Base-by-base conservation (phyloP, 2,888 invertebrate genomes). In the Ornithoptera priamus region DNA sequence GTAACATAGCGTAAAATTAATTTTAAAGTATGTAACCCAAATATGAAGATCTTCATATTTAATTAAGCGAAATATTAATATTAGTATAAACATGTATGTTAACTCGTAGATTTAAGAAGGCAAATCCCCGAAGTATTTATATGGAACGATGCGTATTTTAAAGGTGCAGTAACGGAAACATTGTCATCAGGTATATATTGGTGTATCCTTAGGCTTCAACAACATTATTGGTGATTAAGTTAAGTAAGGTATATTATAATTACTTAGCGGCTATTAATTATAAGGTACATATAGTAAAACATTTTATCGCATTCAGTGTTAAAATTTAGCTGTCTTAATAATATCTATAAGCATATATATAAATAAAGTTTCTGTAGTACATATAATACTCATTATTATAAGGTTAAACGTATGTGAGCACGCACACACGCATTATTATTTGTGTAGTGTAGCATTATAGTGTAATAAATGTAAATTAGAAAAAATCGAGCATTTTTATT, bases 341-440 rank as follows among this genome's bases (percentile, higher is more conserved):
- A 50, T 50, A 5, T 50, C 5, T 50, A 50, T 17, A 17, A 2
- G 50, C 18, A 17, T 50, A 50, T 15, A 18, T 71, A 75, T 77
- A 76, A 76, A 75, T 74, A 75, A 77, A 80, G 74, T 75, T 77
- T 80, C 77, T 79, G 73, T 85, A 85, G 91, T 92, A 92, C 92
- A 83, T 81, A 73, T 83, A 92, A 92, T 92, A 92, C 92, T 92
- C 92, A 92, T 88, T 90, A 90, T 67, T 75, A 57, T 87, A 84
- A 83, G 81, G 72, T 68, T 72, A 72, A 72, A 73, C 76, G 73
- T 79, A 78, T 77, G 81, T 78, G 82, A 76, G 85, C 85, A 86
- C 86, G 85, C 86, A 85, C 85, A 86, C 83, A 85, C 77, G 76
- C 81, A 83, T 81, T 75, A 73, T 76, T 73, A 77, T 77, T 72